Evolutionary conservation across 2,113 vertebrate species (phyloP).

Genomic region (Etheostoma cragini): DNA sequence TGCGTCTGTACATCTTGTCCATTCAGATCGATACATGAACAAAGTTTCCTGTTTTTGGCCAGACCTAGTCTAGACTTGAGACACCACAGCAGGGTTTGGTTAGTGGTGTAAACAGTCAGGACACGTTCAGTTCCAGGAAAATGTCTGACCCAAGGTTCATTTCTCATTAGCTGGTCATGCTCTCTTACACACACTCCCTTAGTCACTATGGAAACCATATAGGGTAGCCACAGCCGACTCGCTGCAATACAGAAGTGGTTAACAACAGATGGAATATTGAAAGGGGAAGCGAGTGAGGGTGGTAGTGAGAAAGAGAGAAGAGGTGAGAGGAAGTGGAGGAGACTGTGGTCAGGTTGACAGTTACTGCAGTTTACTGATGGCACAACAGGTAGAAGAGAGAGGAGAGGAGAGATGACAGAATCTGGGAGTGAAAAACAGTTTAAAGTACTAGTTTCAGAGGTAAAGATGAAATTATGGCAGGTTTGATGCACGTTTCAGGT

Average conservation of each 20-base stretch:
- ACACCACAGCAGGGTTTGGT: constrained; percentile 61
- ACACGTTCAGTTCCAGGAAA: constrained; percentile 67
- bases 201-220: constrained; percentile 62
- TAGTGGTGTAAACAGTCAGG: constrained; percentile 41
- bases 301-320: constrained; percentile 5
- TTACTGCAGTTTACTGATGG: constrained; percentile 20
- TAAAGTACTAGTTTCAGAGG: constrained; percentile 13
- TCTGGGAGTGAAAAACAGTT: constrained; percentile 1
- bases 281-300: constrained; percentile 59
- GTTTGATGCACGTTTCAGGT: constrained; percentile 18
- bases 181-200: constrained; percentile 16
- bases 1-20: constrained; percentile 4
- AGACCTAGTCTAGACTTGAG: constrained; percentile 70
- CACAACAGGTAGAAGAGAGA: constrained; percentile 41
- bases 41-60: constrained; percentile 65
- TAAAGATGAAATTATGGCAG: constrained; percentile 19
- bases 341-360: constrained; percentile 61
- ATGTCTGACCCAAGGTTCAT: constrained; percentile 49
- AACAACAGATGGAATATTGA: constrained; percentile 54
- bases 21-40: not conserved
- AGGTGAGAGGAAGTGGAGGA: constrained; percentile 55
- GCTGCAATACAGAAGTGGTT: constrained; percentile 65
- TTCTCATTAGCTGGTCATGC: constrained; percentile 57
- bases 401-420: not conserved
- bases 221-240: constrained; percentile 48